Percentiles rank a stretch among this genome's conserved stretches.
phyloP scores from a whole-genome alignment of 2,113 vertebrate species.

The Suricata suricatta region DNA sequence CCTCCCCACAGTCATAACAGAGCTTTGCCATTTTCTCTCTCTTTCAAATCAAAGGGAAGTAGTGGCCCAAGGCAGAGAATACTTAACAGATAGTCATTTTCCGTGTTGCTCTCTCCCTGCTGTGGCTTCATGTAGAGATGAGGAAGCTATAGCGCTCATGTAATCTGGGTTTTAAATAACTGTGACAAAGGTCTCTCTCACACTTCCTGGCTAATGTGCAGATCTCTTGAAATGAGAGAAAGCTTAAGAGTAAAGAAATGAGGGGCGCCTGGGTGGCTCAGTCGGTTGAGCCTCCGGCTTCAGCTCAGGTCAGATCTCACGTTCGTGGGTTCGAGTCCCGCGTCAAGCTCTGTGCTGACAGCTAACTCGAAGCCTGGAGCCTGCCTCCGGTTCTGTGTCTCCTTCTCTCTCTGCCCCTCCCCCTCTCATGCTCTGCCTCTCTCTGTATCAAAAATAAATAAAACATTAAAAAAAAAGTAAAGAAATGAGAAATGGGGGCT shows the following conservation, averaged over 20 bases:
- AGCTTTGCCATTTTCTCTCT: background rate
- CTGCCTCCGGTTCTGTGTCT: no score
- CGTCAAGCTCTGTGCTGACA: no score
- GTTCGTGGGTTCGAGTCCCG: no score
- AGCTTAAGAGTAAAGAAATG: background rate
- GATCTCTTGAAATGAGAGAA: background rate
- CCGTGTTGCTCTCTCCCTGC: background rate
- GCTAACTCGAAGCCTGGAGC: no score
- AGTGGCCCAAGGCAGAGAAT: slow-evolving; percentile 25
- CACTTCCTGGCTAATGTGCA: background rate
- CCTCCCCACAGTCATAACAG: background rate
- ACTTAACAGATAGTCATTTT: background rate
- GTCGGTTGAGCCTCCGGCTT: no score
- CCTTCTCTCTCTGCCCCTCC: no score
- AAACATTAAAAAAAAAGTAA: no score
- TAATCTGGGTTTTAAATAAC: slow-evolving; percentile 1
- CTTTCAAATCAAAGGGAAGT: slow-evolving; percentile 38
- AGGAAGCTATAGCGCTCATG: background rate
- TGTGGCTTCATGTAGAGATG: background rate
- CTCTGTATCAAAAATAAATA: no score
- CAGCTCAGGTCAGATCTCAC: no score
- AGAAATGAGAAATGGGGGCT: background rate
- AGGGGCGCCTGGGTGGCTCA: no score
- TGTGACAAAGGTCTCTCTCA: background rate
- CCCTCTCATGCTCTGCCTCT: no score